A percentile compares a stretch with the other conserved stretches of the same genome.
phyloP scores from a whole-genome alignment of 2,113 vertebrate genomes.

The Penelope pileata region DNA sequence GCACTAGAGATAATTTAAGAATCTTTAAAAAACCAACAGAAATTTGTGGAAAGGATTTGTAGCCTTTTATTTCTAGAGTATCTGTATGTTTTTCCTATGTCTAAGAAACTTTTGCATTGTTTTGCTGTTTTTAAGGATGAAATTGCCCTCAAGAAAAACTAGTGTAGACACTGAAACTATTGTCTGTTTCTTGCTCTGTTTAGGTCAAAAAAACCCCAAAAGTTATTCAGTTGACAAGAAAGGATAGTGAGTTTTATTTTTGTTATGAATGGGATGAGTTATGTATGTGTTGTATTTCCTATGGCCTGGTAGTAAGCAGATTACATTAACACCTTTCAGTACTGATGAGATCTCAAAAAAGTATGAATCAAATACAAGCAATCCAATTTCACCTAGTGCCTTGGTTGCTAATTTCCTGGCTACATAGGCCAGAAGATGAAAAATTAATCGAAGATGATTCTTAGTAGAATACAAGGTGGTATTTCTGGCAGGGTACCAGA shows the following conservation, averaged over 20 bases:
- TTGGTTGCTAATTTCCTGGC: background rate
- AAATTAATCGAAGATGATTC: background rate
- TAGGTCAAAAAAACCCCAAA: background rate
- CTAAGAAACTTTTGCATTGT: background rate
- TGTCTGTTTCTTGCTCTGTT: background rate
- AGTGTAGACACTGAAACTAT: background rate
- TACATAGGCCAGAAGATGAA: background rate
- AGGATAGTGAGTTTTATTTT: background rate
- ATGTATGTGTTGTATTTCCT: background rate
- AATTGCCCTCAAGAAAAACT: background rate
- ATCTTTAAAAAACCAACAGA: slow-evolving; percentile 1
- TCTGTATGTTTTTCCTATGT: background rate
- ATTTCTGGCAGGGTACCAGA: background rate
- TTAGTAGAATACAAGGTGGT: background rate
- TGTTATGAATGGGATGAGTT: background rate
- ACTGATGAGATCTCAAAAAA: background rate
- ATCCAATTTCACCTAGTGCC: background rate
- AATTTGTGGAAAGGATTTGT: slow-evolving; percentile 19
- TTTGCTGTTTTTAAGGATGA: background rate
- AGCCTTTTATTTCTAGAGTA: background rate
- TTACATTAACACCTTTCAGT: background rate
- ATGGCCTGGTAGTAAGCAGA: background rate
- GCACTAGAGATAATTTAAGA: slow-evolving; percentile 29
- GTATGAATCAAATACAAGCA: background rate
- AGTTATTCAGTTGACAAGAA: background rate